phyloP scores from a whole-genome alignment of 2,113 vertebrate species.

The Parotia lawesii region DNA sequence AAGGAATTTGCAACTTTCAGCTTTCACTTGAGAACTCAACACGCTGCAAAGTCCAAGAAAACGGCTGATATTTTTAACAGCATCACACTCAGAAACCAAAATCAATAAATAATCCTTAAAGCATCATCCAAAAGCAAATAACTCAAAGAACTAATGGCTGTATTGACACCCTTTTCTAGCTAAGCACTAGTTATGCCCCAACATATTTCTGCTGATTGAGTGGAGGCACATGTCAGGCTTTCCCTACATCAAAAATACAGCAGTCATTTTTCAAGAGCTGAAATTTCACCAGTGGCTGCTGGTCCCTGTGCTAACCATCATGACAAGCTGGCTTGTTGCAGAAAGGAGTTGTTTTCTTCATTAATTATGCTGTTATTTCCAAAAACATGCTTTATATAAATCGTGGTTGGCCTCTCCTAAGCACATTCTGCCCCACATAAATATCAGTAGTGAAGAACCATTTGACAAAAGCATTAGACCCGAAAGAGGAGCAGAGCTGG shows the following conservation, averaged over 20 bases:
- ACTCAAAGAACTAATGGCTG: not conserved
- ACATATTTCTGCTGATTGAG: not conserved
- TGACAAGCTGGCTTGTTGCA: not conserved
- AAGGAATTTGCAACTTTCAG: not conserved
- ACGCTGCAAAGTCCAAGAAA: not conserved
- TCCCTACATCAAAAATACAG: not conserved
- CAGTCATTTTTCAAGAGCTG: not conserved
- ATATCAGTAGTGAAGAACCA: not conserved
- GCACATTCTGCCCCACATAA: slow-evolving; percentile 1
- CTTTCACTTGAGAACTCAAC: not conserved
- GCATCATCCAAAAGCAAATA: not conserved
- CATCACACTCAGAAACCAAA: not conserved
- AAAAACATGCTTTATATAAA: slow-evolving; percentile 29
- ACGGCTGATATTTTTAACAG: not conserved
- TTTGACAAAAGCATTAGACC: not conserved
- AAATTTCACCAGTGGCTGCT: not conserved
- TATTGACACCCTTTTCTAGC: not conserved
- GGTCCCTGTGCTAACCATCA: not conserved
- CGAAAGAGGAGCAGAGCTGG: not conserved
- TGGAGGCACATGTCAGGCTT: not conserved
- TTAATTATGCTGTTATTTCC: slow-evolving; percentile 11
- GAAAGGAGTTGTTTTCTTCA: slow-evolving; percentile 20
- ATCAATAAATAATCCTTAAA: not conserved
- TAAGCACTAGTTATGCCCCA: not conserved
- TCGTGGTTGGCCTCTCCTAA: not conserved